Evolutionary conservation across 2,113 vertebrate species (phyloP).

Genomic region (Cyanoliseus patagonus): DNA sequence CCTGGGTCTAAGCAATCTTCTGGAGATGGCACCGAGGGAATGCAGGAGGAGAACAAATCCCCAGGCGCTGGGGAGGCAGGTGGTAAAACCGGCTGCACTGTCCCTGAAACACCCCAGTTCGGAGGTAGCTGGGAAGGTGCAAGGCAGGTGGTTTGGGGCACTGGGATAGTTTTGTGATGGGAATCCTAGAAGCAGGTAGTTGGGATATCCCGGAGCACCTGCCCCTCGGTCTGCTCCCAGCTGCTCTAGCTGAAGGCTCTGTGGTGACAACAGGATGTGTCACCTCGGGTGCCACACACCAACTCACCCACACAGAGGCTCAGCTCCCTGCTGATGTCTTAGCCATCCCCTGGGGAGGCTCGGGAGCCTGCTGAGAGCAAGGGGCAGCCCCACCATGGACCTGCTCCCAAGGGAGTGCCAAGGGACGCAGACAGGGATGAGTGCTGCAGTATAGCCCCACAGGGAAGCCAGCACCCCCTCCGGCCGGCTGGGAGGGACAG

Average conservation of each 20-base stretch:
- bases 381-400: accelerated
- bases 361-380: accelerated
- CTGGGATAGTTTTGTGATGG: accelerated
- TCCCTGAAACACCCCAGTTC: accelerated
- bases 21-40: background rate
- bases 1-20: background rate
- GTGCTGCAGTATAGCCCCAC: accelerated
- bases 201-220: accelerated
- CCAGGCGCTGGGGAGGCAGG: background rate
- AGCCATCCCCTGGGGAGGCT: background rate
- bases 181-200: background rate
- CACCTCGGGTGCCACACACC: accelerated
- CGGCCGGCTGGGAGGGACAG: accelerated
- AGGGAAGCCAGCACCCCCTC: accelerated
- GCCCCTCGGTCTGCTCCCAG: background rate
- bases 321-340: background rate
- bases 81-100: accelerated
- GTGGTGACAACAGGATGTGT: background rate
- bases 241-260: background rate
- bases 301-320: background rate
- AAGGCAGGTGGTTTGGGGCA: background rate
- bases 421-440: accelerated
- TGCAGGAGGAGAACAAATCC: accelerated
- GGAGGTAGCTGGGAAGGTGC: background rate
- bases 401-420: accelerated